Percentiles rank a stretch among this genome's conserved stretches.
These are phyloP conservation scores for Carlito syrichta DNA, from an alignment of 2,113 vertebrate species.

Conservation along the genomic window DNA sequence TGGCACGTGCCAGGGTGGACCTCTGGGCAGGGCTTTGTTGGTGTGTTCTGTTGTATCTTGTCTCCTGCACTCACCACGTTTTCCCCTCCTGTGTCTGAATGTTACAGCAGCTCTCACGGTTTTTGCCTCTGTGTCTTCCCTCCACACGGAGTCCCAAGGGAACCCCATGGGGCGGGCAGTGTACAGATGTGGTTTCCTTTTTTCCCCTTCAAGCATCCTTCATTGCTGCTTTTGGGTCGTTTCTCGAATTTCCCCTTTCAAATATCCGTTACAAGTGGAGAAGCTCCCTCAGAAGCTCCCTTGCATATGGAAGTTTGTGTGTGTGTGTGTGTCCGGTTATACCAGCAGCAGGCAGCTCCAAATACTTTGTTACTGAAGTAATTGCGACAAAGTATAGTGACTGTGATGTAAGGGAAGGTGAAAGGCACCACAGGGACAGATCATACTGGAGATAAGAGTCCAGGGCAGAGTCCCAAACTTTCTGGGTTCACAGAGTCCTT, in stretches of 20 bases:
- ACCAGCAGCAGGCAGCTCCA: background rate
- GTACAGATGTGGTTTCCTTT: background rate
- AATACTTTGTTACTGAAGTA: background rate
- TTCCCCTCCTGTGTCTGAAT: background rate
- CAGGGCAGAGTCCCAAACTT: background rate
- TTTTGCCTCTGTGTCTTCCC: background rate
- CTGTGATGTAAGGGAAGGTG: background rate
- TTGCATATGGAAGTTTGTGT: background rate
- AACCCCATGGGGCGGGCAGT: too few species aligned
- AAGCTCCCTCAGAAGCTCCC: too few species aligned
- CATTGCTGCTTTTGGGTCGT: background rate
- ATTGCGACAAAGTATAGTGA: background rate
- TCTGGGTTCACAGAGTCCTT: background rate
- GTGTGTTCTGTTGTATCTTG: too few species aligned
- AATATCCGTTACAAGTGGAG: background rate
- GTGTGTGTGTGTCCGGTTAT: background rate
- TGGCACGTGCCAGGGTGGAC: accelerated
- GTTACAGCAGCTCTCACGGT: too few species aligned
- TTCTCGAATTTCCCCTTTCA: background rate
- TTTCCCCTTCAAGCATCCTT: background rate
- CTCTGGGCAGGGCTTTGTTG: background rate
- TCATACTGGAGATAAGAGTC: too few species aligned
- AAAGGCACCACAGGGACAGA: background rate
- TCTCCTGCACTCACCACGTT: background rate
- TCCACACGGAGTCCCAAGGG: background rate